A percentile compares a stretch with the other conserved stretches of the same genome.
Evolutionary conservation across 2,113 vertebrate genomes (phyloP).

Genomic region (Phalacrocorax pelagicus): DNA sequence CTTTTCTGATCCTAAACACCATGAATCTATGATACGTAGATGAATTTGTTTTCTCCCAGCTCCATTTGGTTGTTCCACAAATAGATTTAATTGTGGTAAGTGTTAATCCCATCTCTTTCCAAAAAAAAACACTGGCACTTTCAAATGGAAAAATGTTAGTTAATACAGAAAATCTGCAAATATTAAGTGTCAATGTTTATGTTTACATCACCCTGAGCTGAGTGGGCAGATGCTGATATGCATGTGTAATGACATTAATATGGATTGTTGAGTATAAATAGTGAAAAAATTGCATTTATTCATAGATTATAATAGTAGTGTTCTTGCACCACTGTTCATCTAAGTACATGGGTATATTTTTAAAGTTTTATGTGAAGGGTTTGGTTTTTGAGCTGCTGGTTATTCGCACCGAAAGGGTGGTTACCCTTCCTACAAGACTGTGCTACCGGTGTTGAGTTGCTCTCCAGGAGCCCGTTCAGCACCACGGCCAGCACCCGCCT

Average conservation of each 20-base stretch:
- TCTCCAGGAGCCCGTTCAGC: background rate
- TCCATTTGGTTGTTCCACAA: conserved; percentile 10
- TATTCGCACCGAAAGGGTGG: rapidly evolving
- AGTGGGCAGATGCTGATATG: background rate
- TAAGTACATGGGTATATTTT: rapidly evolving
- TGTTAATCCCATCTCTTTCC: background rate
- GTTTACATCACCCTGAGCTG: background rate
- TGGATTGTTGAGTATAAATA: background rate
- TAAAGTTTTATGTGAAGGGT: background rate
- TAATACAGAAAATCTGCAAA: background rate
- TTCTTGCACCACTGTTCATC: background rate
- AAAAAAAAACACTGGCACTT: background rate
- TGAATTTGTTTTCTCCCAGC: background rate
- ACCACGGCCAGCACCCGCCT: background rate
- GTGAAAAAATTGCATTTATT: background rate
- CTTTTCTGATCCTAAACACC: background rate
- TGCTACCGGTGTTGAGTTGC: rapidly evolving
- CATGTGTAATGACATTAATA: background rate
- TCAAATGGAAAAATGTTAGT: background rate
- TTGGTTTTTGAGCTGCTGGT: rapidly evolving
- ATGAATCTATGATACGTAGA: background rate
- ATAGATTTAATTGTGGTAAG: conserved; percentile 7
- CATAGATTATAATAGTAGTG: background rate
- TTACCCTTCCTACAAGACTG: rapidly evolving
- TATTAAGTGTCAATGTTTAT: conserved; percentile 7